A percentile compares a stretch with the other conserved stretches of the same genome.
Evolutionary conservation across 2,797 vertebrate species (phyloP).

Genomic region (Neosilurus hyrtlii): DNA sequence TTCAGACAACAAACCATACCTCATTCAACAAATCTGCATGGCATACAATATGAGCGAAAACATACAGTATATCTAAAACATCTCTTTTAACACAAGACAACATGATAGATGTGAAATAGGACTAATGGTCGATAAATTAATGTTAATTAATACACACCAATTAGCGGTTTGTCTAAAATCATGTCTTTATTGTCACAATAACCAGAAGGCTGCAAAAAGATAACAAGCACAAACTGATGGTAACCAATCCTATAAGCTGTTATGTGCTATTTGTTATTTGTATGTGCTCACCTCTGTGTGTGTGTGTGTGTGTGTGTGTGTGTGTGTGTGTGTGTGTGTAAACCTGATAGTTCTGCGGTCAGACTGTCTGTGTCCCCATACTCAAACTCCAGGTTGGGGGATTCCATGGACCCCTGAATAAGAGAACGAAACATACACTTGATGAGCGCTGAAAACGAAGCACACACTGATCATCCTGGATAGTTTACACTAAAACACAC

Average conservation of each 20-base stretch:
- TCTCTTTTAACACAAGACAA: background rate
- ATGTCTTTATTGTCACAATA: background rate
- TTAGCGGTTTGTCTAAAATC: background rate
- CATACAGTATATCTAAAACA: background rate
- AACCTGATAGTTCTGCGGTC: constrained; percentile 85
- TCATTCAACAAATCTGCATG: background rate
- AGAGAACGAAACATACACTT: constrained; percentile 31
- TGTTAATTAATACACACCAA: background rate
- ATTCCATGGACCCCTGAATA: constrained; percentile 88
- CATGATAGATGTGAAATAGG: background rate
- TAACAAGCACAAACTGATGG: background rate
- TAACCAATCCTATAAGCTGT: background rate
- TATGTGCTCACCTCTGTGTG: background rate
- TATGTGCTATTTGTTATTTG: background rate
- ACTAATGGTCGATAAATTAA: background rate
- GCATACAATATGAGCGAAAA: background rate
- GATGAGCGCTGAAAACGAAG: constrained; percentile 14
- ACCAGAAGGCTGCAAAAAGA: background rate
- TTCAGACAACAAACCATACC: background rate
- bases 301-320: background rate
- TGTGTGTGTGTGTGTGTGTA: constrained; percentile 32
- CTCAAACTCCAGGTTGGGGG: constrained; percentile 90
- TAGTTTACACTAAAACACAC: constrained; percentile 37
- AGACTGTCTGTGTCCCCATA: constrained; percentile 84
- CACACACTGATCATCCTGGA: constrained; percentile 36